These are phyloP conservation scores for Lophotis ruficrista DNA, from an alignment of 2,113 vertebrate genomes.

Conservation along the genomic window DNA sequence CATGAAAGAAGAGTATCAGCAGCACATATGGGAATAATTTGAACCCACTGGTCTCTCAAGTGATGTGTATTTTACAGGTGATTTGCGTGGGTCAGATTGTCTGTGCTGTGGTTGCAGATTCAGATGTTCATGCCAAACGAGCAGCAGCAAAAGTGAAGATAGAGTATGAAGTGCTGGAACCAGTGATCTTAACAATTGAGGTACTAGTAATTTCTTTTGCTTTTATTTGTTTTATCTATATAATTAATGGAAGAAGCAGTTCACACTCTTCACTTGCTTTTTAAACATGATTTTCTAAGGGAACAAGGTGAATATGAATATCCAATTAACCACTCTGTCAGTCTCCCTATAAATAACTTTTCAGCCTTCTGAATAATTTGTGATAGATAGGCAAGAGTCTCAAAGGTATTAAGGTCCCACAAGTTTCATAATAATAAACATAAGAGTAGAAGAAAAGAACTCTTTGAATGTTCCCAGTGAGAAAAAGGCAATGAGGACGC, in stretches of 20 bases:
- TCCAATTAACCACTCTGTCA: neutral
- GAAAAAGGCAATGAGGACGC: neutral
- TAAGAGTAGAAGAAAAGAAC: neutral
- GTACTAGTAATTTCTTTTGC: slow-evolving; percentile 25
- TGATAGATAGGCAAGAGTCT: neutral
- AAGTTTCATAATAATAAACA: neutral
- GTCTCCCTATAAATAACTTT: neutral
- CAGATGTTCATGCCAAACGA: slow-evolving; percentile 65
- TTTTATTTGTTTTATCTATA: neutral
- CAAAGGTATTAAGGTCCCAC: neutral
- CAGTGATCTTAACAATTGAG: slow-evolving; percentile 74
- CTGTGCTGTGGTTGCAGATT: slow-evolving; percentile 76
- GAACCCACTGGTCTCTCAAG: neutral
- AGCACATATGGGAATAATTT: neutral
- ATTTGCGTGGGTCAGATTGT: slow-evolving; percentile 77
- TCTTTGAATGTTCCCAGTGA: neutral
- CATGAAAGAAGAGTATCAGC: neutral
- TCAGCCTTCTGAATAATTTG: neutral
- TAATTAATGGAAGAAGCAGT: neutral
- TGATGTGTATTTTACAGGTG: slow-evolving; percentile 62
- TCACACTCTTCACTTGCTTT: neutral
- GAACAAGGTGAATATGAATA: neutral
- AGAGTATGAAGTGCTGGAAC: slow-evolving; percentile 72
- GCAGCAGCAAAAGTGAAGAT: slow-evolving; percentile 74
- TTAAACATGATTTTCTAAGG: neutral